These are phyloP conservation scores for Mamestra configurata DNA, from an alignment of 1,140 invertebrate species.

Conservation along the genomic window DNA sequence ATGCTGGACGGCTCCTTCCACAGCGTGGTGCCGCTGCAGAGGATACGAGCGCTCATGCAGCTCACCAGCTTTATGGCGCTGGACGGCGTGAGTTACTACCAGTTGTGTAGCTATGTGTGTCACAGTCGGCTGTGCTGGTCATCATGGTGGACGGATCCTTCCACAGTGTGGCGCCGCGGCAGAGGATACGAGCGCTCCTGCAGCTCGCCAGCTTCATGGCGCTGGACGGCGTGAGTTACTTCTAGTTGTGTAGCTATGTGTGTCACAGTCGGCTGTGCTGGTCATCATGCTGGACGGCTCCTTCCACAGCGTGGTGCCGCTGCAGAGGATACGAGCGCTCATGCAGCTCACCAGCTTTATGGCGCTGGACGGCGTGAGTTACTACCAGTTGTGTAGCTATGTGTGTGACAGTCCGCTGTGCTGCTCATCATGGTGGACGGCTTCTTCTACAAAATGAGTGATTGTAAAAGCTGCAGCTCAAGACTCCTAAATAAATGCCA, in stretches of 20 bases:
- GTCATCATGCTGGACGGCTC: conserved; percentile 79
- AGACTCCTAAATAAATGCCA: too few species aligned
- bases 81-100: conserved; percentile 73
- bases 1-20: conserved; percentile 80
- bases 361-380: conserved; percentile 83
- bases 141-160: conserved; percentile 80
- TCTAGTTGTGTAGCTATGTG: conserved; percentile 56
- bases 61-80: conserved; percentile 86
- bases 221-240: conserved; percentile 77
- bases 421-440: too few species aligned
- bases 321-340: conserved; percentile 81
- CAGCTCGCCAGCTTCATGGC: conserved; percentile 86
- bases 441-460: too few species aligned
- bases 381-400: neutral
- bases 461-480: too few species aligned
- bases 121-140: conserved; percentile 78
- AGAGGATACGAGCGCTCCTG: conserved; percentile 83
- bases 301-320: conserved; percentile 77
- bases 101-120: too few species aligned
- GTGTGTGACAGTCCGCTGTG: too few species aligned
- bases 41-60: conserved; percentile 83
- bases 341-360: conserved; percentile 86
- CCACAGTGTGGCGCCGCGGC: conserved; percentile 77
- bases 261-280: conserved; percentile 76
- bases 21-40: conserved; percentile 76